A percentile compares a stretch with the other conserved stretches of the same genome.
These are phyloP conservation scores for Melanotaenia trifasciata DNA, from an alignment of 2,797 vertebrate genomes.

Conservation along the genomic window DNA sequence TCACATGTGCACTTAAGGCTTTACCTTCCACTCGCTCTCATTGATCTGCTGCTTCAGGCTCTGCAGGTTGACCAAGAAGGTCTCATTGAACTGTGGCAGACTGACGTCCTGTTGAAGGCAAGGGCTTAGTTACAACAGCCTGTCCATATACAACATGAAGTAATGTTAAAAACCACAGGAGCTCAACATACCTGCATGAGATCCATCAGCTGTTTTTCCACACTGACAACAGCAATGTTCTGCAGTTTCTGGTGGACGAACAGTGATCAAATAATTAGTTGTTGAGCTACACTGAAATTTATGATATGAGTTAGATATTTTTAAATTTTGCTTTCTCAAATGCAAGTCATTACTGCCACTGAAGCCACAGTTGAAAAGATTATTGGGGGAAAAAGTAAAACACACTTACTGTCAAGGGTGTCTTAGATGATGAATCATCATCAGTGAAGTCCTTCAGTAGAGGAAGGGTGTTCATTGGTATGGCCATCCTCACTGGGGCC, in stretches of 20 bases:
- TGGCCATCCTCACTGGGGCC: constrained; percentile 68
- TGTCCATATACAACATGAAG: not conserved
- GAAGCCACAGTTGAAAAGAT: not conserved
- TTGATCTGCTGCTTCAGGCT: constrained; percentile 77
- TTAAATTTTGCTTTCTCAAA: not conserved
- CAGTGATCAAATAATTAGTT: not conserved
- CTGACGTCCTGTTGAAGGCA: constrained; percentile 52
- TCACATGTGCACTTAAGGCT: not conserved
- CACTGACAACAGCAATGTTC: constrained; percentile 61
- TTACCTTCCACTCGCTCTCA: constrained; percentile 85
- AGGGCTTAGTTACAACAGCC: constrained; percentile 3
- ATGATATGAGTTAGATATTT: not conserved
- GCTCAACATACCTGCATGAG: constrained; percentile 82
- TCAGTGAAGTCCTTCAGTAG: constrained; percentile 65
- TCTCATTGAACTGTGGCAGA: constrained; percentile 85
- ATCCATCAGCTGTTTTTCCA: constrained; percentile 86
- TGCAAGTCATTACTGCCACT: not conserved
- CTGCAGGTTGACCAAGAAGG: constrained; percentile 82
- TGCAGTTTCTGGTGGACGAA: constrained; percentile 64
- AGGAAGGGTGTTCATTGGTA: constrained; percentile 77
- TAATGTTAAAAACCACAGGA: not conserved
- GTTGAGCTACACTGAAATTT: not conserved
- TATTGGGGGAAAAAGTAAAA: not conserved
- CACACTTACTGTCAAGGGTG: constrained; percentile 63
- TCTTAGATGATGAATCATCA: not conserved